These are phyloP conservation scores for Micronycteris hirsuta DNA, from an alignment of 2,113 vertebrate species.

Conservation along the genomic window DNA sequence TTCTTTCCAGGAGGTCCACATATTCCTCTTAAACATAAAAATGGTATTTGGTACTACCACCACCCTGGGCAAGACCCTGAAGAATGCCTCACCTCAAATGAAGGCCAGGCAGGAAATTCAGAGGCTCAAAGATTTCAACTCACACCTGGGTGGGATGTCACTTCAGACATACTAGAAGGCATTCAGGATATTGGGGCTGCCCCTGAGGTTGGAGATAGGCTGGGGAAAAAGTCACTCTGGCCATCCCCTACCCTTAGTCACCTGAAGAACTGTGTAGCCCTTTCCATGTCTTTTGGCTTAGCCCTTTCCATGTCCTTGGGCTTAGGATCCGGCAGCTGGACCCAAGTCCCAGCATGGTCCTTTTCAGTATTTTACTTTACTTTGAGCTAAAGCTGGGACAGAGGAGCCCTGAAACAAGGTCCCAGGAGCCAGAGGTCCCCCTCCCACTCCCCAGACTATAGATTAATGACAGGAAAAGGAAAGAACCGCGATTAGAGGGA, in stretches of 20 bases:
- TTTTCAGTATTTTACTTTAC: background rate
- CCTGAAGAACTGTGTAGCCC: background rate
- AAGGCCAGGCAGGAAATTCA: background rate
- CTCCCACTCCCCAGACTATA: background rate
- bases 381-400: conserved; percentile 34
- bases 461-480: conserved; percentile 68
- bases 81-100: background rate
- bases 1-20: background rate
- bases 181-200: background rate
- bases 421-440: background rate
- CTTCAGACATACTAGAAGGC: background rate
- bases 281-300: background rate
- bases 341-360: background rate
- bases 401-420: background rate
- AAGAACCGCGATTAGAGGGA: conserved; percentile 44
- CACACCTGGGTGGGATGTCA: background rate
- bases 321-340: background rate
- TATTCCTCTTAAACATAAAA: background rate
- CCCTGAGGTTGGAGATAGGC: background rate
- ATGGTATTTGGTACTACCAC: background rate
- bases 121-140: background rate
- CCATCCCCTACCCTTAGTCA: background rate
- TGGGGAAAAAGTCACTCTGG: background rate
- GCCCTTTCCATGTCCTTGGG: background rate
- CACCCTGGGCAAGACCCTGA: background rate